phyloP scores from a whole-genome alignment of 1,140 invertebrate genomes.

The Dendrolimus kikuchii region DNA sequence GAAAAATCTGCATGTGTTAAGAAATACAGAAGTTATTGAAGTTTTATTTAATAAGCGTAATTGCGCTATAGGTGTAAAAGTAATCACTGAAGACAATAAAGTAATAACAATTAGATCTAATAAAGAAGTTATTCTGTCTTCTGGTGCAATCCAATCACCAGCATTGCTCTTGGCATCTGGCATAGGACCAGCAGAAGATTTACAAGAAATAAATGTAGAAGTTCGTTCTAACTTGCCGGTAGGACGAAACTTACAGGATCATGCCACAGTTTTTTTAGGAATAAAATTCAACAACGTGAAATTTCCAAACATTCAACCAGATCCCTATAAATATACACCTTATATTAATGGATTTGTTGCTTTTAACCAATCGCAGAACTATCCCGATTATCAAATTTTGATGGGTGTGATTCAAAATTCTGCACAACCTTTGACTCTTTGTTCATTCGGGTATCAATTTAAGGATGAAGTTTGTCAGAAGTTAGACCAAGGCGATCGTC shows the following conservation, averaged over 20 bases:
- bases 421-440: not conserved
- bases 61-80: conserved; percentile 75
- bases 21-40: conserved; percentile 48
- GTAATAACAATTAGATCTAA: conserved; percentile 27
- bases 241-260: conserved; percentile 70
- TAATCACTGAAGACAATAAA: conserved; percentile 31
- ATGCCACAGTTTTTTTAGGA: not conserved
- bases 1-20: conserved; percentile 60
- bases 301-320: not conserved
- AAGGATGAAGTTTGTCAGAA: not conserved
- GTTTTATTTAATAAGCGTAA: conserved; percentile 66
- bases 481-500: too few relatives aligned
- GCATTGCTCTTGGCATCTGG: conserved; percentile 75
- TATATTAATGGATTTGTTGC: conserved; percentile 1
- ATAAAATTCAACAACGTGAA: not conserved
- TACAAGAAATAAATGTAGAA: conserved; percentile 52
- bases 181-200: conserved; percentile 72
- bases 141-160: conserved; percentile 74
- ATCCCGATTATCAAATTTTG: conserved; percentile 4
- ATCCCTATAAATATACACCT: not conserved
- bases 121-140: conserved; percentile 75
- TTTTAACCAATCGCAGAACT: not conserved
- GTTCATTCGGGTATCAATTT: not conserved
- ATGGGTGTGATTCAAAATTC: not conserved
- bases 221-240: conserved; percentile 71